Conservation (phyloP, 2,113 vertebrate genomes). For the Pseudorhombus dupliciocellatus region DNA sequence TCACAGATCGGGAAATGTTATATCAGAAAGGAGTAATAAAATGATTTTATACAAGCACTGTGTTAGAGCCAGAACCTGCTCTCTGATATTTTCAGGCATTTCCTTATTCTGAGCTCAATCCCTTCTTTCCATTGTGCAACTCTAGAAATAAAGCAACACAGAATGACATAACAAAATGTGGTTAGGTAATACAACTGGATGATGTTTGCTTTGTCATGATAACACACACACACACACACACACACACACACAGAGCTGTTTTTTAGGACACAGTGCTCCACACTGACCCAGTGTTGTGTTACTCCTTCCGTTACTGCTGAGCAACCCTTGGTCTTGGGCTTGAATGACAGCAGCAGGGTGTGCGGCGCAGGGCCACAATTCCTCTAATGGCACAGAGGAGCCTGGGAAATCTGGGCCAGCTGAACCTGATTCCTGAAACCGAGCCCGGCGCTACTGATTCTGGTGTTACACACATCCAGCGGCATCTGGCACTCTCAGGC, state of each 20-base stretch:
- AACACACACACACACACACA: conserved; percentile 28
- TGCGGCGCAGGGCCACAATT: conserved; percentile 13
- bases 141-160: conserved; percentile 30
- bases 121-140: conserved; percentile 25
- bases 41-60: neutral
- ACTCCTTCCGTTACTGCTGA: conserved; percentile 77
- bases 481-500: conserved; percentile 39
- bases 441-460: conserved; percentile 49
- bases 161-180: conserved; percentile 51
- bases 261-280: conserved; percentile 50
- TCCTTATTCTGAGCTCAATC: conserved; percentile 18
- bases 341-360: conserved; percentile 63
- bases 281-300: conserved; percentile 64
- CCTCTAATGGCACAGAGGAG: conserved; percentile 65
- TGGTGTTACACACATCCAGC: conserved; percentile 51
- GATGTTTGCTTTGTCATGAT: conserved; percentile 55
- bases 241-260: conserved; percentile 11
- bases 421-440: conserved; percentile 74
- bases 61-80: neutral
- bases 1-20: neutral
- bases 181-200: conserved; percentile 49
- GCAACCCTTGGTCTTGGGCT: conserved; percentile 61
- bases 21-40: neutral
- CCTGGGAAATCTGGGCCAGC: conserved; percentile 66
- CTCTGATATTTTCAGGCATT: conserved; percentile 15